Base-by-base conservation (phyloP, 2,888 invertebrate species). In the Branchipolynoe longqiensis region DNA sequence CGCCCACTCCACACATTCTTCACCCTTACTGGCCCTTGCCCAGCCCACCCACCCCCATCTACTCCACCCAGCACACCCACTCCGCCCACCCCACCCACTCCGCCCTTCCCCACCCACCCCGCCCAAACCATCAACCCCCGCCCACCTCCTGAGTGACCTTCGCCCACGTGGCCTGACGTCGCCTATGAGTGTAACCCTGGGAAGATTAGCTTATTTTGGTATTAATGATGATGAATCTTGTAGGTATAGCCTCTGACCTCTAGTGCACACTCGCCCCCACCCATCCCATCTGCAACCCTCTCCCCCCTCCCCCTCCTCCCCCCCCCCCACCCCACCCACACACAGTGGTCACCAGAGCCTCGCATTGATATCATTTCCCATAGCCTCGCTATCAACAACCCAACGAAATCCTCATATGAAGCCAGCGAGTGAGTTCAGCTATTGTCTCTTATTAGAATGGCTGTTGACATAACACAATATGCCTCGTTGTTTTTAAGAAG, bases 151-250 rank as follows among this genome's bases (percentile, higher is more conserved):
- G 36, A 1, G 18, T 69, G 1, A 14, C 6, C 36, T 14, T 38
- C 18, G 2, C 25, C 18, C 62, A n/a, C 31, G 56, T 25, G n/a
- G 25, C n/a, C n/a, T n/a, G n/a, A 2, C 56, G n/a, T 25, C 56
- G 14, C 22, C 22, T 69, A 38, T 14, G 14, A 33, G 69, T 33
- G n/a, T 69, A 38, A 69, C 38, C 69, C 22, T 22, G 12, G n/a
- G 12, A 14, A 69, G 69, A 69, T 69, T 33, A 69, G 36, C 69
- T 69, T 69, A 69, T 69, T 69, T 69, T 69, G 36, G 12, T 69
- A 69, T 69, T 69, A 78, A 78, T 78, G 78, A 78, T 48, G 78
- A 78, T 54, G 8, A 78, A 18, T 78, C 18, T 48, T 54, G 33
- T 78, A n/a, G 78, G 48, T 33, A 78, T 48, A 33, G 48, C 78